Evolutionary conservation across 2,888 invertebrate genomes (phyloP), one percentile per base, ranked within the genome.

Genomic region (Synanthedon vespiformis): DNA sequence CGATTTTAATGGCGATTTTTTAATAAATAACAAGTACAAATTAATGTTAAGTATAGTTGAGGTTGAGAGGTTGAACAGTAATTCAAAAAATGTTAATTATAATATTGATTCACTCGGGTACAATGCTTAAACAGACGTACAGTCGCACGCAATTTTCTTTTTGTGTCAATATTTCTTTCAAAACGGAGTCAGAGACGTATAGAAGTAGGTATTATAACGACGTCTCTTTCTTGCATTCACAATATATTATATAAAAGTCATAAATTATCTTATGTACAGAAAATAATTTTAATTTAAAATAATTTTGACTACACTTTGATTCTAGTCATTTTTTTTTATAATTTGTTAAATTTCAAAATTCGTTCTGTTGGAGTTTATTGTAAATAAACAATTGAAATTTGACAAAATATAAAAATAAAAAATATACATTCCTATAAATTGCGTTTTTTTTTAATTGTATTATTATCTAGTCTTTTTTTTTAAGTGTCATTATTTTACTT

Each of bases 11-110:
- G 82, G 80, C 79, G 48, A 34, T 13, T 10, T 34, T 22, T 34
- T 34, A 34, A 27, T 72, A 68, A 70, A 77, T 70, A 67, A 58
- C 62, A 70, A 86, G 85, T 86, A 86, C 85, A 86, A 86, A 86
- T 83, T 86, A 85, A 74, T 80, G 65, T 74, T 86, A 84, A 85
- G 81, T 63, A 62, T 80, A 78, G 74, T 55, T 60, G 70, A 68
- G 64, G 74, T 55, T 60, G 70, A 68, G 64, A 70, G 66, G 65
- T 68, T 61, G 63, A 68, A 70, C 68, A 70, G 68, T 62, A 70
- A 65, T 66, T 66, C 60, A 65, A 59, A 61, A 65, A 64, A 67
- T 61, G 67, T 68, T 70, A 71, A 66, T 58, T 53, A 61, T 65
- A 61, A 59, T 56, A 51, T 53, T 40, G 53, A 52, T 72, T 72